These are phyloP conservation scores for Semotilus atromaculatus DNA, from an alignment of 2,797 vertebrate species.

Conservation along the genomic window DNA sequence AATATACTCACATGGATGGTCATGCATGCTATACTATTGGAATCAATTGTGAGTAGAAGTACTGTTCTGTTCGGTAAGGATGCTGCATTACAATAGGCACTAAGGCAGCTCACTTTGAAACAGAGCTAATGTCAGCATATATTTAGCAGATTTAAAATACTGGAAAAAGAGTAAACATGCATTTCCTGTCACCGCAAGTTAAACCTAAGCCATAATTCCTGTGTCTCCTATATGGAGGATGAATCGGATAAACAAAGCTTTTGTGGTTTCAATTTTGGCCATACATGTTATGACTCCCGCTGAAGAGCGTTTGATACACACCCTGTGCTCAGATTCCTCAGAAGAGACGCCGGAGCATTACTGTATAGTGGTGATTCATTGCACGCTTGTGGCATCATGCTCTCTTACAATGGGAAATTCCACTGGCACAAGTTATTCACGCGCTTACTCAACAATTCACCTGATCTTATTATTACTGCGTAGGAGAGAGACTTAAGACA, in stretches of 20 bases:
- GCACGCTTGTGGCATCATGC: slow-evolving; percentile 51
- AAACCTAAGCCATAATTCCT: slow-evolving; percentile 23
- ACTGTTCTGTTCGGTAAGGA: background rate
- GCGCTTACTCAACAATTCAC: slow-evolving; percentile 49
- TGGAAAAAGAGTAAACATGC: slow-evolving; percentile 35
- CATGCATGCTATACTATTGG: background rate
- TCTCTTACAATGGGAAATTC: slow-evolving; percentile 45
- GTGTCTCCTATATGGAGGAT: slow-evolving; percentile 14
- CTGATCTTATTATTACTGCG: slow-evolving; percentile 34
- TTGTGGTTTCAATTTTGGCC: slow-evolving; percentile 11
- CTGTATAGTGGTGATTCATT: slow-evolving; percentile 29
- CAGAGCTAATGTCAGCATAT: background rate
- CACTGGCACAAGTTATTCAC: slow-evolving; percentile 41
- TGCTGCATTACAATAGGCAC: background rate
- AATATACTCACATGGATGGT: no score
- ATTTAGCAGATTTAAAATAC: slow-evolving; percentile 32
- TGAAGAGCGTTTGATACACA: slow-evolving; percentile 28
- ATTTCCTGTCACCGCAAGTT: slow-evolving; percentile 24
- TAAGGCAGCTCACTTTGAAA: background rate
- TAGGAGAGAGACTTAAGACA: slow-evolving; percentile 31
- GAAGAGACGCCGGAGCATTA: slow-evolving; percentile 39
- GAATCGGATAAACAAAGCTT: slow-evolving; percentile 38
- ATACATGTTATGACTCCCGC: slow-evolving; percentile 22
- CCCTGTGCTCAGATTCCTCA: slow-evolving; percentile 20
- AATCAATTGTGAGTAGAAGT: background rate